Base-by-base conservation (phyloP, 92 coral and sea anemone species). In the Porites divaricata region DNA sequence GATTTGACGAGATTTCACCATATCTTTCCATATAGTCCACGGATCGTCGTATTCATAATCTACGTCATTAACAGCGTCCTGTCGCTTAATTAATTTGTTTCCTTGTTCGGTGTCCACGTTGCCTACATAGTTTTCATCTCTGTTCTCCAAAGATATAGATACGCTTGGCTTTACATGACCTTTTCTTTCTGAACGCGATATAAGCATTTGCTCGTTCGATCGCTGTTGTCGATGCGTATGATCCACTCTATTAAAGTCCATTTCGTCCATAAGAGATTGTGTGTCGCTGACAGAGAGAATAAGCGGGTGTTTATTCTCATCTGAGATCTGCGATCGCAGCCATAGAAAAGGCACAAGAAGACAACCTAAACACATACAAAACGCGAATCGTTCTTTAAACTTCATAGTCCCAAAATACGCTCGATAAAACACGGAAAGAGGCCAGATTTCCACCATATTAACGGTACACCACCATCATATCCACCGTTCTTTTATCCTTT, bases 1-100 rank as follows among this genome's bases (percentile, higher is more conserved):
- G 8, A 96, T 74, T 20, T 91, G 86, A 8, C 92, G 91, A 5
- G 75, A 74, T 65, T 87, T 87, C n/a, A 96, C 98, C 99, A 96
- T 96, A 28, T 72, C 90, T 75, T 85, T 91, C 99, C 99, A 96
- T 13, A 94, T 15, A 52, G 87, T 90, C 99, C 99, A 96, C 1
- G 99, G 95, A 69, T 95, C 97, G 53, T 87, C 96, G 8, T 77
- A 83, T 58, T 95, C 96, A 20, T 90, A 75, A 41, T 95, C 96
- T 14, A 79, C 85, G 64, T 90, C 96, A 73, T 80, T 68, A 23
- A 69, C 35, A 14, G 79, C 66, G 12, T 78, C 45, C 12, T 73
- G 70, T 23, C n/a, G 80, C 1, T 59, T 79, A n/a, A n/a, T n/a
- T 35, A 35, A 35, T 35, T 35, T 35, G 19, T 77, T 68, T n/a